phyloP scores from a whole-genome alignment of 2,797 vertebrate genomes.

The Neopelma chrysocephalum region DNA sequence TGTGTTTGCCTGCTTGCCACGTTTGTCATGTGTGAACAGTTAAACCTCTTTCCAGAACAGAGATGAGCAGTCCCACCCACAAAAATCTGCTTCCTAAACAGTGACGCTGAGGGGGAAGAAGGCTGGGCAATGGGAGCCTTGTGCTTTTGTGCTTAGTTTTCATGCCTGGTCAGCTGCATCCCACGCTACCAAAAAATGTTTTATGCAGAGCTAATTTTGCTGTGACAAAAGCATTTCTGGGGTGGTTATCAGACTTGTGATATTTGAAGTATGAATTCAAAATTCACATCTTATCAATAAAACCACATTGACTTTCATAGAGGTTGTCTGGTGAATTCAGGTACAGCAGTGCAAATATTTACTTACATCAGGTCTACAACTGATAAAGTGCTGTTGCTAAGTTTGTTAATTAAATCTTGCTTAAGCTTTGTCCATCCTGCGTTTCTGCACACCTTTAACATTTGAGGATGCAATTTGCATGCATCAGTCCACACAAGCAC shows the following conservation, averaged over 20 bases:
- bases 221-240: constrained; percentile 47
- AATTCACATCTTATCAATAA: constrained; percentile 74
- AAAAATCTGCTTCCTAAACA: background rate
- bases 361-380: constrained; percentile 64
- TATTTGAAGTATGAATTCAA: constrained; percentile 65
- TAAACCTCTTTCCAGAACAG: background rate
- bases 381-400: constrained; percentile 73
- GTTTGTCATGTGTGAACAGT: background rate
- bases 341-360: constrained; percentile 67
- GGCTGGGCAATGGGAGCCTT: background rate
- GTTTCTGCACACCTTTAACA: constrained; percentile 66
- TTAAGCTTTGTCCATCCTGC: constrained; percentile 75
- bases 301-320: constrained; percentile 72
- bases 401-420: constrained; percentile 76
- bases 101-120: background rate
- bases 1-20: background rate
- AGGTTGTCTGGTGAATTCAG: constrained; percentile 51
- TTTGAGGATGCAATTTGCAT: constrained; percentile 64
- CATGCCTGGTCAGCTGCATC: constrained; percentile 1
- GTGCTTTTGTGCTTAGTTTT: background rate
- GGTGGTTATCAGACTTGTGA: background rate
- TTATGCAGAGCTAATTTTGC: constrained; percentile 9
- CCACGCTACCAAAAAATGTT: background rate
- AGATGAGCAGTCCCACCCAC: background rate
- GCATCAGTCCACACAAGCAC: constrained; percentile 61